Evolutionary conservation across 1,140 invertebrate species (phyloP).

Genomic region (Hormaphis cornu): DNA sequence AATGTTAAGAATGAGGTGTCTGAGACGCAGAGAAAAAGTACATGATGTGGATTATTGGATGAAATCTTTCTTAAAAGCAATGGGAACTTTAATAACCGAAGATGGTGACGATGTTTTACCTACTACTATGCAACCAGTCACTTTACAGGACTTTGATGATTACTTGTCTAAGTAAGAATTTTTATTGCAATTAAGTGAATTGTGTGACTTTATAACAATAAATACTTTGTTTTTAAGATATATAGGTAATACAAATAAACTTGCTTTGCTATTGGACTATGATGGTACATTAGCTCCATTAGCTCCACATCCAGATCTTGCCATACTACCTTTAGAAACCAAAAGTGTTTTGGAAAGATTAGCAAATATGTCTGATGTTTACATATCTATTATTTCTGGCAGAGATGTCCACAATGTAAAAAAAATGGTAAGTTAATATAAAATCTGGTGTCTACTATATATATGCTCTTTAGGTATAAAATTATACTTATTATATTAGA

Average conservation of each 20-base stretch:
- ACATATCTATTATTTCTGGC: constrained; percentile 79
- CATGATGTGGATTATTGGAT: constrained; percentile 86
- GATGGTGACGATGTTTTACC: constrained; percentile 69
- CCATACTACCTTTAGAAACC: constrained; percentile 72
- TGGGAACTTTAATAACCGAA: constrained; percentile 64
- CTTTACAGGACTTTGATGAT: constrained; percentile 78
- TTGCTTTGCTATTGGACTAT: constrained; percentile 77
- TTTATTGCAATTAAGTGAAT: neutral
- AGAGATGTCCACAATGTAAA: constrained; percentile 80
- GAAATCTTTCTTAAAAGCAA: constrained; percentile 74
- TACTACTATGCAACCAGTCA: constrained; percentile 74
- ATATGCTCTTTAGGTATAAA: neutral
- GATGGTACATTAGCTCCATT: constrained; percentile 82
- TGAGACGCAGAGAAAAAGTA: constrained; percentile 66
- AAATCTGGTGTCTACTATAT: neutral
- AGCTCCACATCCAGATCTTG: constrained; percentile 78
- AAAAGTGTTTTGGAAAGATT: constrained; percentile 73
- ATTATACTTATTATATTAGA: neutral
- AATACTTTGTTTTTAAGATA: constrained; percentile 50
- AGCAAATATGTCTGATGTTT: constrained; percentile 76
- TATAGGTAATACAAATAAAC: constrained; percentile 73
- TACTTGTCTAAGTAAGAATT: constrained; percentile 64
- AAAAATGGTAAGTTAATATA: constrained; percentile 54
- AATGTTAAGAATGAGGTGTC: constrained; percentile 73
- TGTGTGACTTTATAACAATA: neutral